Conservation (phyloP, 2,888 invertebrate species). For the Malacosoma neustria region DNA sequence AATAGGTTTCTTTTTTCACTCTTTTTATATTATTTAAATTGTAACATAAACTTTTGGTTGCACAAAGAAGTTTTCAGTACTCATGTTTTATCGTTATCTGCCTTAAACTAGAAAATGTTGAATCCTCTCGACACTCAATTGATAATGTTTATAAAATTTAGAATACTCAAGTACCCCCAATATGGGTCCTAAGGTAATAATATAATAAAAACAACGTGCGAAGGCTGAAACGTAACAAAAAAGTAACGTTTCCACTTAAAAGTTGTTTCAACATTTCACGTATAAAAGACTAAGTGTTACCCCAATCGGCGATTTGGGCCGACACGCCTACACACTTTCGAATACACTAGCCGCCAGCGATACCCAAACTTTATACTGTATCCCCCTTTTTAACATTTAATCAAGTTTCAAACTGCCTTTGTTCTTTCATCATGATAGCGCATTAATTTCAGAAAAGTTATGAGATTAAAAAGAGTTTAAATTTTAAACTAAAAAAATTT, state of each 20-base stretch:
- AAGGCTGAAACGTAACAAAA: not conserved
- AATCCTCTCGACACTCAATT: not conserved
- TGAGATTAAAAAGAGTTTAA: too few species aligned
- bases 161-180: not conserved
- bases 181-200: not conserved
- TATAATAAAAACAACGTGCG: not conserved
- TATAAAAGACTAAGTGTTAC: constrained; percentile 39
- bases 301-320: constrained; percentile 38
- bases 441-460: too few species aligned
- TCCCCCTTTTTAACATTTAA: constrained; percentile 1
- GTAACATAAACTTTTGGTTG: too few species aligned
- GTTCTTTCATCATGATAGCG: too few species aligned
- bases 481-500: too few species aligned
- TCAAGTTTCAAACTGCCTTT: too few species aligned
- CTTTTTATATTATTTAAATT: too few species aligned
- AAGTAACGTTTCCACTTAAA: constrained; percentile 51
- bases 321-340: constrained; percentile 21
- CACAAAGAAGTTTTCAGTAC: too few species aligned
- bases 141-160: not conserved
- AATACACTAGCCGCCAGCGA: constrained; percentile 2
- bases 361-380: constrained; percentile 4
- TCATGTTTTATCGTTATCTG: too few species aligned
- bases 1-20: too few species aligned
- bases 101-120: too few species aligned
- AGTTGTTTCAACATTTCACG: constrained; percentile 36